phyloP scores from a whole-genome alignment of 2,888 invertebrate genomes.

The Euplagia quadripunctaria region DNA sequence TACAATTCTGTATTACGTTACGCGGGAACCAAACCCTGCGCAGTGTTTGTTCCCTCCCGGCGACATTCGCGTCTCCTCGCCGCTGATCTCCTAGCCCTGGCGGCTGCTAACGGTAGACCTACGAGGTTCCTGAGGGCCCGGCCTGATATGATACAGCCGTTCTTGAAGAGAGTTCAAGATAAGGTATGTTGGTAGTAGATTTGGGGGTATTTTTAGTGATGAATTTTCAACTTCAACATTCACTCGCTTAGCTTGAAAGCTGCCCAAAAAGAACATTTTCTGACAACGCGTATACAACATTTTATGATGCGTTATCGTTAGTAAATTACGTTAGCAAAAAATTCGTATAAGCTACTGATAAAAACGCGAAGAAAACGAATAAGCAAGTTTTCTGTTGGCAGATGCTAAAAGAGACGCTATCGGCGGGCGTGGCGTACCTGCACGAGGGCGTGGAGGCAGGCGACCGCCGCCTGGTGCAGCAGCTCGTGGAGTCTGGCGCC shows the following conservation, averaged over 20 bases:
- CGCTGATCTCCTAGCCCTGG: constrained; percentile 97
- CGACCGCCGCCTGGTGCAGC: constrained; percentile 97
- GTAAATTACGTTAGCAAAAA: too few relatives aligned
- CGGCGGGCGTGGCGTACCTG: constrained; percentile 98
- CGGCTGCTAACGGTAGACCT: constrained; percentile 95
- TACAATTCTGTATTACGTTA: constrained; percentile 96
- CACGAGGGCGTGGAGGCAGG: constrained; percentile 96
- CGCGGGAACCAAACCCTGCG: constrained; percentile 94
- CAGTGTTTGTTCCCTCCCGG: constrained; percentile 96
- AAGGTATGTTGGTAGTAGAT: constrained; percentile 85
- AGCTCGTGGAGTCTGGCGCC: constrained; percentile 97
- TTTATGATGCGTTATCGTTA: too few relatives aligned
- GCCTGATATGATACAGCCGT: constrained; percentile 95
- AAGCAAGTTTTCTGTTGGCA: constrained; percentile 55
- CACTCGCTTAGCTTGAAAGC: too few relatives aligned
- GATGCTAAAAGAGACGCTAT: constrained; percentile 96
- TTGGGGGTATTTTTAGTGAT: too few relatives aligned
- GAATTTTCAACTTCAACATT: too few relatives aligned
- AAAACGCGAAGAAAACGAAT: too few relatives aligned
- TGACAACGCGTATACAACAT: too few relatives aligned
- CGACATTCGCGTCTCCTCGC: constrained; percentile 97
- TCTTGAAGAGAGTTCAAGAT: constrained; percentile 95
- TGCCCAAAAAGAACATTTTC: too few relatives aligned
- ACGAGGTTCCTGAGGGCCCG: constrained; percentile 96
- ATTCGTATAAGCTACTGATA: too few relatives aligned